These are phyloP conservation scores for Idaea biselata DNA, from an alignment of 2,888 invertebrate genomes.

Conservation along the genomic window DNA sequence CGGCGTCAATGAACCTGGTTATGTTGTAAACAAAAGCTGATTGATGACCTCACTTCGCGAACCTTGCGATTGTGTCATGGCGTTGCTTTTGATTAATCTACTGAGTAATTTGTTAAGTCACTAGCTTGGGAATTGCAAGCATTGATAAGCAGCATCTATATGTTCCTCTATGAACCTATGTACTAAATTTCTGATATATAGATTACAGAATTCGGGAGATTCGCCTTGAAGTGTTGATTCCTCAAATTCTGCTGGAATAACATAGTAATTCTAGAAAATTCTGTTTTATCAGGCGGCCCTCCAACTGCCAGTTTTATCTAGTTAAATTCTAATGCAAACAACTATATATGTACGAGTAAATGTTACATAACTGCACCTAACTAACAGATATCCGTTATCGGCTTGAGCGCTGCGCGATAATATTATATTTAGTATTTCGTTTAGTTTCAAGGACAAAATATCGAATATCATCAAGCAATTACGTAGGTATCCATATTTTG, in stretches of 20 bases:
- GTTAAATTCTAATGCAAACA: constrained; percentile 14
- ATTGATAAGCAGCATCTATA: background rate
- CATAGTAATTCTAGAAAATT: background rate
- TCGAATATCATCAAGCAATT: background rate
- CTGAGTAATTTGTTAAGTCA: constrained; percentile 6
- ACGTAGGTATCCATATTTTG: background rate
- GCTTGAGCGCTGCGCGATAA: constrained; percentile 1
- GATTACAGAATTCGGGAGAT: background rate
- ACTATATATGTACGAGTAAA: background rate
- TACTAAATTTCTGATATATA: background rate
- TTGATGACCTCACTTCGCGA: constrained; percentile 35
- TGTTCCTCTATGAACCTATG: background rate
- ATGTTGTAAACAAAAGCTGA: constrained; percentile 34
- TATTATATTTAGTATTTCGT: background rate
- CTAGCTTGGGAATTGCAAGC: background rate
- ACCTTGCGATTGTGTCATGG: constrained; percentile 27
- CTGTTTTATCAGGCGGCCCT: background rate
- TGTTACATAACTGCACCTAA: constrained; percentile 16
- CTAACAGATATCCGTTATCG: constrained; percentile 11
- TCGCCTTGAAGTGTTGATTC: background rate
- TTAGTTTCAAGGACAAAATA: background rate
- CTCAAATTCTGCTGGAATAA: background rate
- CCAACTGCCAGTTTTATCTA: constrained; percentile 10
- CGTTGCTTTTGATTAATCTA: constrained; percentile 9
- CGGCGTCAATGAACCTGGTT: constrained; percentile 40